Evolutionary conservation across 2,888 invertebrate genomes (phyloP).

Genomic region (Ypsolopha sequella): DNA sequence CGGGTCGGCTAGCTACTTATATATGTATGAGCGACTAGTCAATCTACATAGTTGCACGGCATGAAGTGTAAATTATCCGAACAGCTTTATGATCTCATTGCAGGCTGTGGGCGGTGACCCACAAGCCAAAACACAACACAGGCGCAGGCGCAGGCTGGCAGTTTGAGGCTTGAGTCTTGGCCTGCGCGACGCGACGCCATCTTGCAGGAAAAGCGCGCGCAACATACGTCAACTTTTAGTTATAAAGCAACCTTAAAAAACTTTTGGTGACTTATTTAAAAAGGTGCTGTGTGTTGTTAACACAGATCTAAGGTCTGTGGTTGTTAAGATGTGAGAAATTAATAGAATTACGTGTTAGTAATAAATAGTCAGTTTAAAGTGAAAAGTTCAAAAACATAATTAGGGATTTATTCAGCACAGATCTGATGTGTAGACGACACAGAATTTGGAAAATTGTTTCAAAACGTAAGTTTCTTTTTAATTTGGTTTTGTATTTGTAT

Average conservation of each 20-base stretch:
- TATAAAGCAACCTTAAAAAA: too few relatives aligned
- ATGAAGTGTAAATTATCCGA: constrained; percentile 48
- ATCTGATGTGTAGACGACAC: constrained; percentile 30
- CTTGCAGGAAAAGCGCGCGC: constrained; percentile 19
- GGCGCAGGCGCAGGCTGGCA: constrained; percentile 18
- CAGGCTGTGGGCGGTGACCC: constrained; percentile 55
- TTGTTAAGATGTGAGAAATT: not conserved
- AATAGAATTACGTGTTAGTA: not conserved
- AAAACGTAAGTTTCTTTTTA: not conserved
- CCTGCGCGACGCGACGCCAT: constrained; percentile 19
- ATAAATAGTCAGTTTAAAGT: not conserved
- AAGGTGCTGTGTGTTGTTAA: not conserved
- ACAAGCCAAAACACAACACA: constrained; percentile 18
- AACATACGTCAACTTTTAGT: too few relatives aligned
- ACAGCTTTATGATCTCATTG: constrained; percentile 62
- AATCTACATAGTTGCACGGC: constrained; percentile 19
- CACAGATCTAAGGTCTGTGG: too few relatives aligned
- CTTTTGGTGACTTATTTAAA: not conserved
- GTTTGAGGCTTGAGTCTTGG: constrained; percentile 34
- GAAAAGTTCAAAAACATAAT: not conserved
- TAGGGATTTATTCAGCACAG: not conserved
- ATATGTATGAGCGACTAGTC: not conserved
- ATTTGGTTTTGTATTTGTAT: too few relatives aligned
- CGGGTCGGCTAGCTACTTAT: too few relatives aligned
- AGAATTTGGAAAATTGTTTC: constrained; percentile 18